Conservation (phyloP, 2,113 vertebrate species). For the Corynorhinus townsendii region DNA sequence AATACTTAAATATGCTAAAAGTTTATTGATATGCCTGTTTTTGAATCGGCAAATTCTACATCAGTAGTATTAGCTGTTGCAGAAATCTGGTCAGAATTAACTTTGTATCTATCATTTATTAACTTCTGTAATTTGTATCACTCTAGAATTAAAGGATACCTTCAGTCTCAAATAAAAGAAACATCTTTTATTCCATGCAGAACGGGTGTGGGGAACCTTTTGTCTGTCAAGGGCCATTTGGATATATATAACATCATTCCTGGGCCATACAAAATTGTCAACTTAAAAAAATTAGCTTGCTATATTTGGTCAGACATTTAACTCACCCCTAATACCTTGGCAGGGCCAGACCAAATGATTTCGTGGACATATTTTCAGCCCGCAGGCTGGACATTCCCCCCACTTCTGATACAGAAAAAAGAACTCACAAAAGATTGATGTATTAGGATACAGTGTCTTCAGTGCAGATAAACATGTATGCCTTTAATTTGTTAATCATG, state of each 20-base stretch:
- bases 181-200: neutral
- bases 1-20: neutral
- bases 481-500: neutral
- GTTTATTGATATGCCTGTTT: neutral
- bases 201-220: too few relatives aligned
- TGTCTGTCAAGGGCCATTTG: too few relatives aligned
- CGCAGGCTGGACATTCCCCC: too few relatives aligned
- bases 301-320: too few relatives aligned
- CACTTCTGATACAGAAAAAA: neutral
- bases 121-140: neutral
- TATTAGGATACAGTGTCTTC: neutral
- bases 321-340: too few relatives aligned
- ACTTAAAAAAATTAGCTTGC: too few relatives aligned
- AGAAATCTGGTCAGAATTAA: neutral
- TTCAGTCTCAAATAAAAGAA: conserved; percentile 12
- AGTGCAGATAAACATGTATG: neutral
- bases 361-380: too few relatives aligned
- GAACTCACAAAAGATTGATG: neutral
- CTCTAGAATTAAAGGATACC: neutral
- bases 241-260: too few relatives aligned
- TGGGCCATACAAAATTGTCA: too few relatives aligned
- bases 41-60: neutral
- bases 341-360: too few relatives aligned
- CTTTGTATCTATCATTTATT: conserved; percentile 20
- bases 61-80: neutral